Base-by-base conservation (phyloP, 2,797 vertebrate genomes). In the Aythya fuligula region DNA sequence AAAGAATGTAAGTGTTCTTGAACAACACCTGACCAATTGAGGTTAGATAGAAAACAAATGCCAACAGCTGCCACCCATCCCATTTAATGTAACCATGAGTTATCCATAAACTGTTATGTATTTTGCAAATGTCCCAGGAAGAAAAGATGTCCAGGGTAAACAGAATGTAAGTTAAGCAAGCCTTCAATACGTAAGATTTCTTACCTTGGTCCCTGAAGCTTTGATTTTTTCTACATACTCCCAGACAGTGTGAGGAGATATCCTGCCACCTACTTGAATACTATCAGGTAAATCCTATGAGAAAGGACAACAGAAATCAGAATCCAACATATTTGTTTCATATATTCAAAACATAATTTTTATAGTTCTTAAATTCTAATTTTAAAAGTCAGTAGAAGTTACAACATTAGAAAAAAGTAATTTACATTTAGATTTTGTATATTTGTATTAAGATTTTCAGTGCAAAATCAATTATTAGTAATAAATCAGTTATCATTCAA, bases 191-290 rank as follows among this genome's bases (percentile, higher is more conserved):
- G 2, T 43, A 67, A 51, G 81, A 62, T 78, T 77, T 80, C 97
- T 97, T 96, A 99, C 99, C 98, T 99, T 99, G 95, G 99, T 99
- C 96, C 99, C 99, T 61, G 99, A 99, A 87, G 99, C 99, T 95
- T 99, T 99, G 91, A 99, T 99, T 98, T 99, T 99, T 97, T 99
- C 99, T 86, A 99, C 98, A 93, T 99, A 99, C 96, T 99, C 99
- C 99, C 99, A 99, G 83, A 99, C 99, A 21, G 97, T 99, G 93
- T 99, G 99, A 85, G 99, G 99, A 73, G 98, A 99, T 96, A 99
- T 99, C 94, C 99, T 98, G 75, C 99, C 99, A 64, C 99, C 99
- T 85, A 99, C 99, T 97, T 99, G 99, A 96, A 99, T 98, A 89
- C 98, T 99, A 90, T 99, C 99, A 78, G 99, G 99, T 92, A 99